phyloP scores from a whole-genome alignment of 2,797 vertebrate genomes.

The Gymnothorax reevesii region DNA sequence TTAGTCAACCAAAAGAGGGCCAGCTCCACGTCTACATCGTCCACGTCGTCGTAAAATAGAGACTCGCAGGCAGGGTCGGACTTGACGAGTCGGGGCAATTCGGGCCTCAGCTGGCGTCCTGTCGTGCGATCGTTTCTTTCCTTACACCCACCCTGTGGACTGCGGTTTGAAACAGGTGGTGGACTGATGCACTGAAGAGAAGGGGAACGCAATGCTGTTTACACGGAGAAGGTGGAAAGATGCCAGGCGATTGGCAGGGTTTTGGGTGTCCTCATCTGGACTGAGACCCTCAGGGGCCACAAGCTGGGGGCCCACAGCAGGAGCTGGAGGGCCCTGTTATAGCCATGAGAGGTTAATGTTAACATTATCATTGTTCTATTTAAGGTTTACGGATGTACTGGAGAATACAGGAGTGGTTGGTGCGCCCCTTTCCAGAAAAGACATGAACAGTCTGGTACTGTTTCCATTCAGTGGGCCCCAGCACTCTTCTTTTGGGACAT shows the following conservation, averaged over 20 bases:
- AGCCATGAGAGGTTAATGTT: slow-evolving; percentile 54
- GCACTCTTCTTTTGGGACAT: slow-evolving; percentile 53
- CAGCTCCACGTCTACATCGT: slow-evolving; percentile 81
- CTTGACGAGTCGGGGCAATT: slow-evolving; percentile 45
- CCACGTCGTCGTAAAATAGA: slow-evolving; percentile 69
- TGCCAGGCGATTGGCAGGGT: background rate
- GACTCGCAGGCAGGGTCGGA: slow-evolving; percentile 45
- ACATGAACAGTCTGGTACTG: slow-evolving; percentile 76
- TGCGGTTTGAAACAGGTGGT: background rate
- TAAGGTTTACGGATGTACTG: slow-evolving; percentile 61
- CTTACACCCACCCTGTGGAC: slow-evolving; percentile 23
- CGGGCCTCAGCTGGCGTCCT: background rate
- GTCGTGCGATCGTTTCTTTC: background rate
- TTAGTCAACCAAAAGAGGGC: slow-evolving; percentile 93
- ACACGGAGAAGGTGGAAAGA: background rate
- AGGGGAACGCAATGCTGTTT: slow-evolving; percentile 17
- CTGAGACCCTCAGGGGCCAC: background rate
- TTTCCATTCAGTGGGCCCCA: slow-evolving; percentile 30
- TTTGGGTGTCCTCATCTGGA: background rate
- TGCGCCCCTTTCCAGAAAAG: background rate
- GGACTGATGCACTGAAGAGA: background rate
- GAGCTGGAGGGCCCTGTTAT: slow-evolving; percentile 59
- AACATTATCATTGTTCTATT: slow-evolving; percentile 40
- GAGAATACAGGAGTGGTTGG: slow-evolving; percentile 52
- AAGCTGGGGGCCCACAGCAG: background rate